phyloP scores from a whole-genome alignment of 2,797 vertebrate genomes.

The Morus bassanus region DNA sequence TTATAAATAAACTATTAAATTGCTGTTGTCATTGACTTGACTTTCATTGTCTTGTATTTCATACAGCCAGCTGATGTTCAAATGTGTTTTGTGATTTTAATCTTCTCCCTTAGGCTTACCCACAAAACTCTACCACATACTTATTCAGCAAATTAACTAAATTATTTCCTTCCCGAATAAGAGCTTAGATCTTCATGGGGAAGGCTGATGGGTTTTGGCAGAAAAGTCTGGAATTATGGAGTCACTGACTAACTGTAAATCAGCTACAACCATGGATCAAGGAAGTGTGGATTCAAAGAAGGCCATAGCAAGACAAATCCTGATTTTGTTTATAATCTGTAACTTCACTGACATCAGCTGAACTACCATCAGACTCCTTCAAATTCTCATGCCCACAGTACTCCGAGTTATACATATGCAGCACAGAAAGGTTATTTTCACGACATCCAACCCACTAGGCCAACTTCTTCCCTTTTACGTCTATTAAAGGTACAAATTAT shows the following conservation, averaged over 20 bases:
- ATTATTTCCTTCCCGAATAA: conserved; percentile 60
- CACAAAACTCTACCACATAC: conserved; percentile 56
- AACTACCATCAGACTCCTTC: neutral
- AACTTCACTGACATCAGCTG: neutral
- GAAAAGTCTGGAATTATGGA: conserved; percentile 50
- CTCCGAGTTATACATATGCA: neutral
- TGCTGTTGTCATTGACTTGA: conserved; percentile 15
- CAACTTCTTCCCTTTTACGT: neutral
- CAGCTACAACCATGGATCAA: conserved; percentile 13
- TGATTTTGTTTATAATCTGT: neutral
- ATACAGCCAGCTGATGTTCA: conserved; percentile 17
- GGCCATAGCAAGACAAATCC: neutral
- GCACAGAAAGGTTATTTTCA: neutral
- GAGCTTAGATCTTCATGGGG: conserved; percentile 53
- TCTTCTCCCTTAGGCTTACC: conserved; percentile 59
- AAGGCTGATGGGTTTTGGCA: conserved; percentile 37
- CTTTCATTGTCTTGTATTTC: conserved; percentile 36
- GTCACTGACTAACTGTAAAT: conserved; percentile 26
- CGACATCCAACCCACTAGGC: neutral
- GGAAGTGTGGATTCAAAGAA: neutral
- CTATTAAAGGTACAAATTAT: neutral
- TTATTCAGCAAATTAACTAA: conserved; percentile 65
- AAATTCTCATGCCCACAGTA: neutral
- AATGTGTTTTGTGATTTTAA: conserved; percentile 53
- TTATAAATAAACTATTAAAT: conserved; percentile 22